Conservation (phyloP, 2,888 invertebrate species). For the Trissonchulus sp. region DNA sequence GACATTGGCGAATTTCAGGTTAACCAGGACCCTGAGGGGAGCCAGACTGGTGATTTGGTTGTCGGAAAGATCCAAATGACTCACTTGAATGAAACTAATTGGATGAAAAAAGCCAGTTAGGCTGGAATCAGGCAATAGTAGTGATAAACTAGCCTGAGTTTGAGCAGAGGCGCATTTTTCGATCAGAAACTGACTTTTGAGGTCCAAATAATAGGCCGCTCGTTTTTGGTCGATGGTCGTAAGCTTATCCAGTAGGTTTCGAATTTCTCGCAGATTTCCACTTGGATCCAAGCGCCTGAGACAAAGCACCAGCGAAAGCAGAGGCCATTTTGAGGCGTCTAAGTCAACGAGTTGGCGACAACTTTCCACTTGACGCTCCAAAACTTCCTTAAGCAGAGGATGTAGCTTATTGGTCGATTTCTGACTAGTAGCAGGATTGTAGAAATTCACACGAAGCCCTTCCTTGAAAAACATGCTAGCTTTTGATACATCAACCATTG, state of each 20-base stretch:
- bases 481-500: too few relatives aligned
- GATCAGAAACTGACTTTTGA: neutral
- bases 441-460: too few relatives aligned
- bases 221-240: neutral
- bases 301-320: neutral
- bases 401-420: neutral
- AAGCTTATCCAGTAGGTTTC: neutral
- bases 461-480: too few relatives aligned
- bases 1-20: neutral
- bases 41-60: neutral
- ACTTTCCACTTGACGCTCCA: neutral
- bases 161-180: neutral
- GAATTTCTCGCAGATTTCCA: neutral
- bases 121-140: neutral
- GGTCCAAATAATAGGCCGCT: slow-evolving; percentile 9
- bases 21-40: neutral
- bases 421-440: too few relatives aligned
- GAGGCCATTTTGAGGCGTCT: slow-evolving; percentile 24
- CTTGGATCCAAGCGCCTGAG: neutral
- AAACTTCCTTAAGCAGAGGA: neutral
- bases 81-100: neutral
- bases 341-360: slow-evolving; percentile 9
- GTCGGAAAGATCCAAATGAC: neutral
- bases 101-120: neutral
- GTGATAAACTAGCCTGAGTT: neutral